A percentile compares a stretch with the other conserved stretches of the same genome.
Conservation (phyloP, 1,140 invertebrate genomes). For the Anthonomus grandis region DNA sequence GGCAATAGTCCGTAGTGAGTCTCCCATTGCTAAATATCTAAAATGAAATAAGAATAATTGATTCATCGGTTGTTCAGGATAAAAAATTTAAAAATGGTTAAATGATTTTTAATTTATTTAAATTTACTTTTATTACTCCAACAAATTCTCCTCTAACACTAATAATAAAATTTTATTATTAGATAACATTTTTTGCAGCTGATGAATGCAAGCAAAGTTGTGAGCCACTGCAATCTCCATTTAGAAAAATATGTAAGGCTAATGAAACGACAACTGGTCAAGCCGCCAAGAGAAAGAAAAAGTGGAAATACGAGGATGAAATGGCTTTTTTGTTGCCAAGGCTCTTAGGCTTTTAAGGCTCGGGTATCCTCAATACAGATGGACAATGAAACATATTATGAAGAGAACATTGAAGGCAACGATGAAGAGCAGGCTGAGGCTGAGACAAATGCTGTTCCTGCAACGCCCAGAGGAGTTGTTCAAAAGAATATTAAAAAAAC, state of each 20-base stretch:
- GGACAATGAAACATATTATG: neutral
- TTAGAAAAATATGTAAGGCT: too few relatives aligned
- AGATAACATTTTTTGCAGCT: slow-evolving; percentile 1
- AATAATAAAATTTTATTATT: too few relatives aligned
- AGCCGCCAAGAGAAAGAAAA: neutral
- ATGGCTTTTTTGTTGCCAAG: neutral
- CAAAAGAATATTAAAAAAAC: neutral
- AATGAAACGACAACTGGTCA: too few relatives aligned
- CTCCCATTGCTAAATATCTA: too few relatives aligned
- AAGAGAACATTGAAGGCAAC: neutral
- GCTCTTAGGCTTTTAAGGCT: neutral
- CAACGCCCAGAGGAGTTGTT: neutral
- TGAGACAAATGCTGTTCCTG: neutral
- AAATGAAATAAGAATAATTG: too few relatives aligned
- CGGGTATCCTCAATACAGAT: neutral
- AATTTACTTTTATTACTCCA: too few relatives aligned
- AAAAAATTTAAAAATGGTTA: too few relatives aligned
- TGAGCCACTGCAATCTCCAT: too few relatives aligned
- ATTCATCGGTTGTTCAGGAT: too few relatives aligned
- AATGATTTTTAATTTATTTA: too few relatives aligned
- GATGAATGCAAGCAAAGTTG: slow-evolving; percentile 4
- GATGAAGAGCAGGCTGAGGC: neutral
- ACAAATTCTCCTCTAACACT: too few relatives aligned
- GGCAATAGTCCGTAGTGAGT: too few relatives aligned
- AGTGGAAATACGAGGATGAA: slow-evolving; percentile 1